These are phyloP conservation scores for Siphonodentalium dalli DNA, from an alignment of 2,888 invertebrate species.

Conservation along the genomic window DNA sequence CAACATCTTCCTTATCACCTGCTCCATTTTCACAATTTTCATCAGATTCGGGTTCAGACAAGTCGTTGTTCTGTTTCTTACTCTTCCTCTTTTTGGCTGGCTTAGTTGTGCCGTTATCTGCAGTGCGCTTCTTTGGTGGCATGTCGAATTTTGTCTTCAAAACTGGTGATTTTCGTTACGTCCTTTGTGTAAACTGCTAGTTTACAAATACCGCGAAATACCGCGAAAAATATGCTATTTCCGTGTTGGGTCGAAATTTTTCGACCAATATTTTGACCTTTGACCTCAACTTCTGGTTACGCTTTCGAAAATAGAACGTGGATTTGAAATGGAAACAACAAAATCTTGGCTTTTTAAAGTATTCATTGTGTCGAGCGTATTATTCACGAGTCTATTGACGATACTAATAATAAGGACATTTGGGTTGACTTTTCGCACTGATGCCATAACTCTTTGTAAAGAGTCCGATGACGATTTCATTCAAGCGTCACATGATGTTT, in stretches of 20 bases:
- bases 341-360: too few relatives aligned
- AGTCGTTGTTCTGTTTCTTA: slow-evolving; percentile 46
- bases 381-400: too few relatives aligned
- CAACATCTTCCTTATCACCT: slow-evolving; percentile 35
- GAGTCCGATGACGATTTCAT: slow-evolving; percentile 45
- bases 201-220: slow-evolving; percentile 3
- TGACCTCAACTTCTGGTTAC: background rate
- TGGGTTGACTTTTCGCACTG: slow-evolving; percentile 34
- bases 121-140: slow-evolving; percentile 51
- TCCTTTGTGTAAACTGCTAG: slow-evolving; percentile 2
- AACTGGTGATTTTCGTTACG: slow-evolving; percentile 12
- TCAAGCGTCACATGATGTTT: slow-evolving; percentile 30
- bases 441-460: slow-evolving; percentile 35
- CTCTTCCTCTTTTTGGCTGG: slow-evolving; percentile 42
- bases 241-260: slow-evolving; percentile 2
- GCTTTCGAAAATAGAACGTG: background rate
- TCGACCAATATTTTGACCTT: background rate
- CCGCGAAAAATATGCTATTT: slow-evolving; percentile 9
- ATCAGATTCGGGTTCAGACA: slow-evolving; percentile 36
- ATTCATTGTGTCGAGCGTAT: too few relatives aligned
- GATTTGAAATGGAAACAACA: too few relatives aligned
- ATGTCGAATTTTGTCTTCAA: slow-evolving; percentile 27
- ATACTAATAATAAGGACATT: slow-evolving; percentile 39
- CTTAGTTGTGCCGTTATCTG: slow-evolving; percentile 36
- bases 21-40: slow-evolving; percentile 27